Percentiles rank a stretch among this genome's conserved stretches.
These are phyloP conservation scores for Chondrilla cf. caribensis DNA, from an alignment of 37 sponge, comb jelly and placozoan genomes.

Conservation along the genomic window DNA sequence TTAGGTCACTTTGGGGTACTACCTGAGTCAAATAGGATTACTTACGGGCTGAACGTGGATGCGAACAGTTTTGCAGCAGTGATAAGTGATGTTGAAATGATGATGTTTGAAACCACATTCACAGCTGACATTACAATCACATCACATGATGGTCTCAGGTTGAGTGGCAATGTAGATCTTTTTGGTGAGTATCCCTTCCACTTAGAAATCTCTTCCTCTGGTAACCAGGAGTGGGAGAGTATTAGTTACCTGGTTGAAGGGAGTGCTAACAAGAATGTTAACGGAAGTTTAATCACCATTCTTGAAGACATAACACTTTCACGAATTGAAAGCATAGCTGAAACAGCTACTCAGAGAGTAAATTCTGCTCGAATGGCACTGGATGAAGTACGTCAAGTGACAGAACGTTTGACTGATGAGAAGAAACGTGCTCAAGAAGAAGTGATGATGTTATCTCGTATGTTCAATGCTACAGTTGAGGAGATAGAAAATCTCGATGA, in stretches of 20 bases:
- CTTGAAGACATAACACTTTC: neutral
- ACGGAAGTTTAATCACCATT: neutral
- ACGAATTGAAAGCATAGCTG: neutral
- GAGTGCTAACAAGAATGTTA: neutral
- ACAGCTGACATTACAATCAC: neutral
- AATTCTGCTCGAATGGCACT: neutral
- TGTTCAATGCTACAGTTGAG: neutral
- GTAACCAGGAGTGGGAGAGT: conserved; percentile 1
- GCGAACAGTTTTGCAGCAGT: neutral
- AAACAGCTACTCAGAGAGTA: neutral
- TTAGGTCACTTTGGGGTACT: neutral
- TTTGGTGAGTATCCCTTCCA: neutral
- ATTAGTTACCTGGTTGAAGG: neutral
- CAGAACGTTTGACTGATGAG: neutral
- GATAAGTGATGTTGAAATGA: neutral
- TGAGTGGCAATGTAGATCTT: neutral
- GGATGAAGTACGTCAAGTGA: neutral
- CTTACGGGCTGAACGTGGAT: neutral
- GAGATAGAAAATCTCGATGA: neutral
- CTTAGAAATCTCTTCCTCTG: neutral
- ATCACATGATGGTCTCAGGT: neutral
- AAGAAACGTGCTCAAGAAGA: neutral
- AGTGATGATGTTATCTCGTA: neutral
- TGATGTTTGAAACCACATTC: neutral
- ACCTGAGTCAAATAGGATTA: neutral